Percentiles rank a stretch among this genome's conserved stretches.
phyloP scores from a whole-genome alignment of 1,140 invertebrate species.

The Nautilus pompilius region DNA sequence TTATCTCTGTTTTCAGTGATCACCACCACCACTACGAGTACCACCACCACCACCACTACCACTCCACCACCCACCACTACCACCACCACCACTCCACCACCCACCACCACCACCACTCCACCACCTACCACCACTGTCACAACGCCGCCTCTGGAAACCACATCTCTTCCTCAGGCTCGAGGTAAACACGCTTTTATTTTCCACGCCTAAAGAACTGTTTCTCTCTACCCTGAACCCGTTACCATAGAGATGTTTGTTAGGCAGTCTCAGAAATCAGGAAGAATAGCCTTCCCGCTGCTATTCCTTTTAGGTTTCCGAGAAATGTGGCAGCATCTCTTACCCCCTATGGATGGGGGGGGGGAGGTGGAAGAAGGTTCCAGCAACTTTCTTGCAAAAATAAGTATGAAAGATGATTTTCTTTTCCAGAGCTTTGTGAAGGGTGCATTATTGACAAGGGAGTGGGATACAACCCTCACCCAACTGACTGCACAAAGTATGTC shows the following conservation, averaged over 20 bases:
- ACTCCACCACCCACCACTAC: slow-evolving; percentile 5
- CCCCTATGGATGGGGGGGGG: too few relatives aligned
- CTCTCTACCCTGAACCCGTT: too few relatives aligned
- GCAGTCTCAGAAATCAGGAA: too few relatives aligned
- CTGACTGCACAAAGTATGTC: slow-evolving; percentile 42
- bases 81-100: background rate
- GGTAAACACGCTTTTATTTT: too few relatives aligned
- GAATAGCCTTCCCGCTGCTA: too few relatives aligned
- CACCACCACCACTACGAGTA: background rate
- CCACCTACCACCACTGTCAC: slow-evolving; percentile 4
- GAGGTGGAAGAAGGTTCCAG: background rate
- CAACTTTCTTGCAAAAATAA: background rate
- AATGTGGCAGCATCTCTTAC: too few relatives aligned
- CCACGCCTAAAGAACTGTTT: too few relatives aligned
- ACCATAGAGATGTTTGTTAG: too few relatives aligned
- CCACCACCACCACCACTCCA: background rate
- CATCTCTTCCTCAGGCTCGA: background rate
- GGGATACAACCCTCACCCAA: slow-evolving; percentile 38
- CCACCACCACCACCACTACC: background rate
- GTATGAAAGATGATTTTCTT: slow-evolving; percentile 1
- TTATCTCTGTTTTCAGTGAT: slow-evolving; percentile 13
- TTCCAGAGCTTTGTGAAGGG: slow-evolving; percentile 34
- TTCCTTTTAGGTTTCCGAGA: too few relatives aligned
- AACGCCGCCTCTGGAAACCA: background rate
- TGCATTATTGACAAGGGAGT: slow-evolving; percentile 34